phyloP scores from a whole-genome alignment of 1,140 invertebrate genomes.

The Tetramorium simillimum region DNA sequence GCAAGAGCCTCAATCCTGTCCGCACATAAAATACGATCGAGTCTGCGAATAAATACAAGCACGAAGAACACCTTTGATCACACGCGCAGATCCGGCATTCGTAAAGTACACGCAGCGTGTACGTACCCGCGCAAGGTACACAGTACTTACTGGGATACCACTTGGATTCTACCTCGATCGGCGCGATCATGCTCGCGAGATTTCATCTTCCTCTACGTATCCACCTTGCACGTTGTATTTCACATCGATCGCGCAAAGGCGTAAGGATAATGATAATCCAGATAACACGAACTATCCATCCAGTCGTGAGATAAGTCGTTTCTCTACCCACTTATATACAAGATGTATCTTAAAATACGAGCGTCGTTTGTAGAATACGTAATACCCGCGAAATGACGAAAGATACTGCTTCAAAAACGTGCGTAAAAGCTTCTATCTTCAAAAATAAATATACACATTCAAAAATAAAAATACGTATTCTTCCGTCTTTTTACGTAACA shows the following conservation, averaged over 20 bases:
- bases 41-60: slow-evolving; percentile 13
- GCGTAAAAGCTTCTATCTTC: not conserved
- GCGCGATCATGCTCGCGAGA: slow-evolving; percentile 48
- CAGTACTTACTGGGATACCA: not conserved
- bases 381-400: not conserved
- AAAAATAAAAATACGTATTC: not conserved
- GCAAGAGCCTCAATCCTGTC: not conserved
- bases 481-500: not conserved
- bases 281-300: slow-evolving; percentile 14
- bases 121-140: not conserved
- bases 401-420: not conserved
- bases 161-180: slow-evolving; percentile 12
- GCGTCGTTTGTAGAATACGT: not conserved
- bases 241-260: slow-evolving; percentile 15
- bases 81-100: slow-evolving; percentile 29
- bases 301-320: not conserved
- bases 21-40: slow-evolving; percentile 24
- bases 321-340: not conserved
- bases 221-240: slow-evolving; percentile 47
- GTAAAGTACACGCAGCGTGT: slow-evolving; percentile 29
- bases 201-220: slow-evolving; percentile 59
- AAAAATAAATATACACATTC: not conserved
- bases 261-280: not conserved
- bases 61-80: not conserved
- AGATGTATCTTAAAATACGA: not conserved